Percentiles rank a stretch among this genome's conserved stretches.
Evolutionary conservation across 1,140 invertebrate genomes (phyloP).

Genomic region (Holotrichia oblita): DNA sequence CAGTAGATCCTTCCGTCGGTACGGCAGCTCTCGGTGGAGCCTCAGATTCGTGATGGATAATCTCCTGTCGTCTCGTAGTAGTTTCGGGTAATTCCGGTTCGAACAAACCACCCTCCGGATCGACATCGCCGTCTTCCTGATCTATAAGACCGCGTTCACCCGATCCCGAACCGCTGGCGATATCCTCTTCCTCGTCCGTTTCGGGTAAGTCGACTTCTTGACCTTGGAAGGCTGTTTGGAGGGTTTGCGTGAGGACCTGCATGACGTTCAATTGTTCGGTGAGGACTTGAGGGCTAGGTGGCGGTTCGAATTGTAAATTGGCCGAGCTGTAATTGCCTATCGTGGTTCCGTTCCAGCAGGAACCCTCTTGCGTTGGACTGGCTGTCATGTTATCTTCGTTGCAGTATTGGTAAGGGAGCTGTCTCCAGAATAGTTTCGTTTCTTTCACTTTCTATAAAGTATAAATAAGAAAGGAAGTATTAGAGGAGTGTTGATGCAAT

Average conservation of each 20-base stretch:
- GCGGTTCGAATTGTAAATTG: constrained; percentile 67
- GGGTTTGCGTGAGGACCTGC: constrained; percentile 79
- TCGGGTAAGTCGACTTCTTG: constrained; percentile 90
- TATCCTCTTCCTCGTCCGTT: constrained; percentile 59
- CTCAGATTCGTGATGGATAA: not conserved
- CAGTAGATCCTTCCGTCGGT: constrained; percentile 47
- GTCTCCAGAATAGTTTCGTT: constrained; percentile 85
- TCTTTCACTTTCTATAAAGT: constrained; percentile 72
- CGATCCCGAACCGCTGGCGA: constrained; percentile 60
- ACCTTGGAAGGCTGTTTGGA: constrained; percentile 89
- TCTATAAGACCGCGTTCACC: constrained; percentile 57
- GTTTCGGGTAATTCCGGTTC: constrained; percentile 39
- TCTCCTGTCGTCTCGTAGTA: constrained; percentile 25
- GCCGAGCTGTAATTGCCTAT: constrained; percentile 69
- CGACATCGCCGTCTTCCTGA: constrained; percentile 55
- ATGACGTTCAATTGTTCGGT: constrained; percentile 82
- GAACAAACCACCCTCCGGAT: constrained; percentile 55
- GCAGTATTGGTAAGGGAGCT: constrained; percentile 85
- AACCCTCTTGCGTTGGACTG: constrained; percentile 70
- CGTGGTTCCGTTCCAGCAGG: constrained; percentile 88
- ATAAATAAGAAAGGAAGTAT: no score
- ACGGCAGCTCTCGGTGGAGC: constrained; percentile 38
- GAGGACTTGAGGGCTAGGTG: constrained; percentile 64
- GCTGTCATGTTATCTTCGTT: constrained; percentile 75
- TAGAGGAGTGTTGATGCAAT: no score